Percentiles rank a stretch among this genome's conserved stretches.
phyloP scores from a whole-genome alignment of 2,888 invertebrate species.

The Acronicta leporina region DNA sequence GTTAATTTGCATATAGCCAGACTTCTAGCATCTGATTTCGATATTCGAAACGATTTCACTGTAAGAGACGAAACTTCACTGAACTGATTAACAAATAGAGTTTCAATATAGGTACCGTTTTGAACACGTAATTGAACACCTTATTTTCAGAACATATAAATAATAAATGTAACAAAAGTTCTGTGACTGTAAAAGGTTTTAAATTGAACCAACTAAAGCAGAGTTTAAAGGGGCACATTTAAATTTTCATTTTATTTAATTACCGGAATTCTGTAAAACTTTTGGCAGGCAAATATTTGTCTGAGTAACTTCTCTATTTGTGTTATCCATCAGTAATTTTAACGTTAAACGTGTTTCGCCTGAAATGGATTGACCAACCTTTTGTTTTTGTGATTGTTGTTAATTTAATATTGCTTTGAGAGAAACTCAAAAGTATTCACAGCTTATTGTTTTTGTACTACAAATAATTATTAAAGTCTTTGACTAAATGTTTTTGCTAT shows the following conservation, averaged over 20 bases:
- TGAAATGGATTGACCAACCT: constrained; percentile 31
- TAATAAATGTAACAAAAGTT: constrained; percentile 58
- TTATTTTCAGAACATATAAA: constrained; percentile 46
- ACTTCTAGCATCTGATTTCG: constrained; percentile 5
- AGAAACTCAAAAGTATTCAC: constrained; percentile 19
- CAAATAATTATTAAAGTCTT: neutral
- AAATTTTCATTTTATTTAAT: constrained; percentile 68
- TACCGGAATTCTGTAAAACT: constrained; percentile 64
- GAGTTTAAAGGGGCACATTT: constrained; percentile 58
- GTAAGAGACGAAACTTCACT: neutral
- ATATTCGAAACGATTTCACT: constrained; percentile 12
- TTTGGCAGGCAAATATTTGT: constrained; percentile 70
- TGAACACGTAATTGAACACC: constrained; percentile 4
- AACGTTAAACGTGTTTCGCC: constrained; percentile 42
- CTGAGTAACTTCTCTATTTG: constrained; percentile 65
- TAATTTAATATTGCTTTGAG: constrained; percentile 39
- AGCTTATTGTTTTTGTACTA: constrained; percentile 17
- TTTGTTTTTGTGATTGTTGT: constrained; percentile 44
- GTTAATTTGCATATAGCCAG: constrained; percentile 18
- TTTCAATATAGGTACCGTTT: neutral
- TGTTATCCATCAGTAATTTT: constrained; percentile 58
- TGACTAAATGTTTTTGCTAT: neutral
- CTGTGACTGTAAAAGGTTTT: constrained; percentile 55
- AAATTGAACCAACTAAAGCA: constrained; percentile 60
- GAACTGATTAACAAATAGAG: neutral